Base-by-base conservation (phyloP, 2,888 invertebrate genomes). In the Dione juno region DNA sequence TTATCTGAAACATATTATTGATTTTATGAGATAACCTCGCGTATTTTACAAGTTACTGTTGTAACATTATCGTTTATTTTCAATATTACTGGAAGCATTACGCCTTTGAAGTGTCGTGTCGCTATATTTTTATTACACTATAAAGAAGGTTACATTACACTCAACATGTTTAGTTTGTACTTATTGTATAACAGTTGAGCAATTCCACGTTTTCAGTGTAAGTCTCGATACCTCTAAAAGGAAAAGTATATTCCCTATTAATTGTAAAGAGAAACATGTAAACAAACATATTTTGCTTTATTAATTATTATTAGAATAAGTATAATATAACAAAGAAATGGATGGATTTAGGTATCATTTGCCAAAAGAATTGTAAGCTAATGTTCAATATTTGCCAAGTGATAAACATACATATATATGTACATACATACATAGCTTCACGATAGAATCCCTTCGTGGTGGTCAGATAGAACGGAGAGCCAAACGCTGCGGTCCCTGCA, bases 1-100 rank as follows among this genome's bases (percentile, higher is more conserved):
- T 69, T 71, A 72, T 70, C 64, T 71, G 54, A 66, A 68, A 70
- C 72, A 70, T 59, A 64, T 53, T 61, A 70, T 67, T 41, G 64
- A 70, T 67, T 73, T 73, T 73, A 73, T 65, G 65, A 67, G 63
- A 54, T 50, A 69, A 40, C 58, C 58, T 45, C 61, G 52, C 52
- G 58, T 67, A 28, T 45, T 52, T 65, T 65, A 61, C 35, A 65
- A 67, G 14, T 59, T 67, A 63, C 19, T 41, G 64, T 21, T 65
- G 45, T 48, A 58, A 61, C 28, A 67, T 70, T 43, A 64, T 52
- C 64, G 43, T 72, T 67, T 64, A 64, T 70, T 65, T 63, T 41
- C 21, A 66, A 72, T 35, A 59, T 72, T 67, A 72, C 66, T 59
- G 66, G 52, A 41, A 48, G 19, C 58, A 66, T 59, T 53, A 52